Evolutionary conservation across 2,113 vertebrate species (phyloP), one percentile per base, ranked within the genome.

Genomic region (Tamias sibiricus): DNA sequence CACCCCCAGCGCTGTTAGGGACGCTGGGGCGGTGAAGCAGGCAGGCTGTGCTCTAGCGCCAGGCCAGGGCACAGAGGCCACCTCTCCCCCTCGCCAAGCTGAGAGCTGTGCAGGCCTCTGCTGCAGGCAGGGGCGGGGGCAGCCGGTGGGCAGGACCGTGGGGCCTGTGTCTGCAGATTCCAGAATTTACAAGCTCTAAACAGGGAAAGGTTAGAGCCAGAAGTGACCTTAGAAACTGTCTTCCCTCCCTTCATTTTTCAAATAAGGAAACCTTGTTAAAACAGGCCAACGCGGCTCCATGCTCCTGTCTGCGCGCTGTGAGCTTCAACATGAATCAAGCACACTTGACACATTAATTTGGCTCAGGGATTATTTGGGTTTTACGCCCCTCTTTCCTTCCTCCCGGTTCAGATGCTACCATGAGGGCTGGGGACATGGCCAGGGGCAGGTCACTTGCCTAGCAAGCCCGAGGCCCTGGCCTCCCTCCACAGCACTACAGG

Each of bases 261-360:
- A 47, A 68, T 82, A 68, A 95, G 57, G 49, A 84, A 75, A 75
- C 16, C 19, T 80, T 95, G 75, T 69, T 75, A 42, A 92, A 84
- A 42, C 28, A 62, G 83, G 37, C 24, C 62, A 83, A 6, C 32
- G 47, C 24, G 64, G n/a, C 54, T 54, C 62, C 9, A 19, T 17
- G 4, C 9, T 49, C 83, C 81, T 40, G 2, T 92, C 84, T 57
- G 64, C 19, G 13, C 12, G 7, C 32, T 30, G 1, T 35, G 20
- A 11, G n/a, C 37, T 77, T 90, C 49, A 40, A 71, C n/a, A 90
- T 79, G 54, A 96, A 83, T 92, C 85, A 71, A 77, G 22, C 16
- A 28, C 20, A 66, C 37, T 90, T 59, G 83, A 80, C 72, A 81
- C 13, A 9, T 91, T 87, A n/a, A 93, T 80, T 87, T 82, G 83